Evolutionary conservation across 2,888 invertebrate species (phyloP).

Genomic region (Encarsia formosa): DNA sequence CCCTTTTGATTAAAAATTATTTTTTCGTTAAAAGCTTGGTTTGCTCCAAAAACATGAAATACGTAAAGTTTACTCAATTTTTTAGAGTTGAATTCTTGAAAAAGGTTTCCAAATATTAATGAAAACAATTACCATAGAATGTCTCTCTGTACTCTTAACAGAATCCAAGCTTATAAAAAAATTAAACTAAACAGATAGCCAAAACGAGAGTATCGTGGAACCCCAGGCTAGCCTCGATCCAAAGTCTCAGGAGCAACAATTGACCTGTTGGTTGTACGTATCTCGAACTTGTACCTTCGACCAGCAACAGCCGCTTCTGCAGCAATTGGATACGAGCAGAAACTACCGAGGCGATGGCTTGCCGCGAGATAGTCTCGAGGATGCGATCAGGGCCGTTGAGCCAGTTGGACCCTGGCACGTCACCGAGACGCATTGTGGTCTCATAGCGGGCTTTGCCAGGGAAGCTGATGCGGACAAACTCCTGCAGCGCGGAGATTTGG

Average conservation of each 20-base stretch:
- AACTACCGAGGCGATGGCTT: conserved; percentile 1
- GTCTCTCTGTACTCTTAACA: background rate
- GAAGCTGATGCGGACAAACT: conserved; percentile 51
- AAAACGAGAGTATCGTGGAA: conserved; percentile 6
- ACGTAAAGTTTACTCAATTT: background rate
- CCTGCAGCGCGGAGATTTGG: conserved; percentile 47
- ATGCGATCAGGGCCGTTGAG: conserved; percentile 38
- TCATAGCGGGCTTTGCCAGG: conserved; percentile 48
- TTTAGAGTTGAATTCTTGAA: background rate
- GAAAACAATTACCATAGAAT: background rate
- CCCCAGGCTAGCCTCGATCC: background rate
- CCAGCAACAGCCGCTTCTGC: background rate
- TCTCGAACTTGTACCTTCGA: conserved; percentile 15
- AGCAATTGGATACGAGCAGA: background rate
- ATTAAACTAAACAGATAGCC: no score
- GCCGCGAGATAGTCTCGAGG: conserved; percentile 36
- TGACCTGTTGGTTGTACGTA: conserved; percentile 24
- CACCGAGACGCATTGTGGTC: conserved; percentile 48
- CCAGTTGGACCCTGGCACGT: conserved; percentile 42
- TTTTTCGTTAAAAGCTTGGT: no score
- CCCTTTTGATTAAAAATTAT: no score
- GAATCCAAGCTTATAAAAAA: no score
- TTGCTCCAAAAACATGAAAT: background rate
- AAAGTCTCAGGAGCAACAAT: conserved; percentile 4
- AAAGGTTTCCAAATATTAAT: background rate